Evolutionary conservation across 2,888 invertebrate genomes (phyloP), one percentile per base, ranked within the genome.

Genomic region (Oconnorella tubifera): DNA sequence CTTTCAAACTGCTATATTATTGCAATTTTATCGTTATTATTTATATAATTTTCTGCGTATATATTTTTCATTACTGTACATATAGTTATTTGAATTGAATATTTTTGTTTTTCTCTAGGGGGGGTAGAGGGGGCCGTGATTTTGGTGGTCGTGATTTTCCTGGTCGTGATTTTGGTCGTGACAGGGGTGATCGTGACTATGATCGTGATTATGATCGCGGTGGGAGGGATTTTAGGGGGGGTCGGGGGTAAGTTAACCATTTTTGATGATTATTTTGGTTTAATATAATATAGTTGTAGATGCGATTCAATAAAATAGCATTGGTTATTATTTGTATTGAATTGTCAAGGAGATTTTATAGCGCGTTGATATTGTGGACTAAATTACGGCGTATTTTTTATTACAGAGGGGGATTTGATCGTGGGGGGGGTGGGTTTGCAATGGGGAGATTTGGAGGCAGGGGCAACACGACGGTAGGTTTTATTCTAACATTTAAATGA

Each of bases 81-180:
- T n/a, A n/a, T n/a, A n/a, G n/a, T n/a, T n/a, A n/a, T n/a, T n/a
- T n/a, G n/a, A n/a, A n/a, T n/a, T n/a, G n/a, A n/a, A n/a, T n/a
- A n/a, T n/a, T n/a, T n/a, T n/a, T n/a, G n/a, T n/a, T n/a, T n/a
- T n/a, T n/a, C n/a, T n/a, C n/a, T n/a, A 51, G 53, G 25, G 53
- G 53, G 25, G 53, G 53, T 27, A 51, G 53, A 6, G 53, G 53
- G 6, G 14, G 53, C 25, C 14, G 53, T 19, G 53, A 23, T 6
- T 51, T 51, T 51, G 53, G 25, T 10, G 25, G 53, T 6, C 14
- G 25, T 51, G 53, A 4, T 51, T 19, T 19, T 6, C 40, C 10
- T 40, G 25, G 53, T 6, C 10, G 53, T 6, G 53, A 51, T 27
- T 51, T 51, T 51, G 53, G 25, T 51, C 14, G 25, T 51, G 53